Percentiles rank a stretch among this genome's conserved stretches.
Evolutionary conservation across 2,797 vertebrate species (phyloP).

Genomic region (Ibycter americanus): DNA sequence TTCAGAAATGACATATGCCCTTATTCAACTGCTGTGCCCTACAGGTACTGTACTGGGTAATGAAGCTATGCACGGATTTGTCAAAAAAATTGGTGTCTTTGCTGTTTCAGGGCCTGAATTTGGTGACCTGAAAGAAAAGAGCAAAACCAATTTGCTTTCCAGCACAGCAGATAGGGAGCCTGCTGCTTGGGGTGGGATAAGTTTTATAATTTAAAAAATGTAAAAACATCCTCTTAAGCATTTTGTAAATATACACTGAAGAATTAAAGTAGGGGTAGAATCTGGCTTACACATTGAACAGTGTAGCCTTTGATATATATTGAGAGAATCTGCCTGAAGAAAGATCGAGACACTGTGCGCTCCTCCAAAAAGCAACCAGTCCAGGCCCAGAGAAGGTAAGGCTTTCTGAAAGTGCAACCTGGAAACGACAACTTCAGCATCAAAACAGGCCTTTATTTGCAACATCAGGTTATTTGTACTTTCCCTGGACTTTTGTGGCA

Average conservation of each 20-base stretch:
- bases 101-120: not conserved
- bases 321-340: not conserved
- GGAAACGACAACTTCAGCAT: not conserved
- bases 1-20: not conserved
- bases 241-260: not conserved
- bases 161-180: not conserved
- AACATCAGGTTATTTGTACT: not conserved
- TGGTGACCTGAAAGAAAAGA: not conserved
- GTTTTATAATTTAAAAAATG: not conserved
- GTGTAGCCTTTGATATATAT: not conserved
- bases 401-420: not conserved
- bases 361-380: not conserved
- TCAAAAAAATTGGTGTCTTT: not conserved
- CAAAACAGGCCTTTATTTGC: not conserved
- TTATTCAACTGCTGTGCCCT: not conserved
- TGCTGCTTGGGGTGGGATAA: not conserved
- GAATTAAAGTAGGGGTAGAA: not conserved
- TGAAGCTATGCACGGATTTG: not conserved
- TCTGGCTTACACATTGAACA: not conserved
- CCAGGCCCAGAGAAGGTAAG: not conserved
- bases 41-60: not conserved
- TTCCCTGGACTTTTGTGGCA: not conserved
- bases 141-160: not conserved
- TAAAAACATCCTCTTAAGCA: not conserved
- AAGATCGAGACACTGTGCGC: accelerated